Evolutionary conservation across 2,888 invertebrate genomes (phyloP), one percentile per base, ranked within the genome.

Genomic region (Nomada hirtipes): DNA sequence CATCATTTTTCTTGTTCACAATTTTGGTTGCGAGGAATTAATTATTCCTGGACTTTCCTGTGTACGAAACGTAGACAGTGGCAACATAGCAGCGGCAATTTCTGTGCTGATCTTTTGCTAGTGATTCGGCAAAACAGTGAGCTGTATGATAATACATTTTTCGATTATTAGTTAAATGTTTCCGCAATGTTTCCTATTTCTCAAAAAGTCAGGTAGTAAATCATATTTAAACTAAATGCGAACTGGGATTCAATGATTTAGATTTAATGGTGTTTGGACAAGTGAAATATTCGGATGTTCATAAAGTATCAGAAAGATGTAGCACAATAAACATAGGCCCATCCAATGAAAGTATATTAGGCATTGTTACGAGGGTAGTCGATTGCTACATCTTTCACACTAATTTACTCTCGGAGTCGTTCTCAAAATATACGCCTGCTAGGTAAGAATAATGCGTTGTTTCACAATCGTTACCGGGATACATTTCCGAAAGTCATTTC

Each of bases 371-470:
- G 50, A 72, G 18, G 52, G 44, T 15, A 53, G 20, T 64, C n/a
- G 61, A 29, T 64, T n/a, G 47, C 42, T 57, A 70, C 65, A 53
- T 69, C 59, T 70, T 61, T 50, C 26, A 50, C 26, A 59, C 18
- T 72, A 68, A 72, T 63, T 78, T 67, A 63, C 50, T 55, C 26
- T 26, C 29, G n/a, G 52, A 67, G 57, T 36, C 44, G 36, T 59
- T 74, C 73, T 67, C 52, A 13, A 73, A 63, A 72, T 52, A 13
- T n/a, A 15, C 23, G 20, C 47, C 18, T 70, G 81, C 44, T 63
- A 74, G 61, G 50, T 15, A 23, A 63, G 26, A 61, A 61, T 60
- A 67, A 71, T 36, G n/a, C 13, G 29, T 59, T 47, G 64, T 80
- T 81, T 77, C 59, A 59, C 53, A 67, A 73, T 20, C 20, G 50